Evolutionary conservation across 1,140 invertebrate species (phyloP), one percentile per base, ranked within the genome.

Genomic region (Hestina assimilis): DNA sequence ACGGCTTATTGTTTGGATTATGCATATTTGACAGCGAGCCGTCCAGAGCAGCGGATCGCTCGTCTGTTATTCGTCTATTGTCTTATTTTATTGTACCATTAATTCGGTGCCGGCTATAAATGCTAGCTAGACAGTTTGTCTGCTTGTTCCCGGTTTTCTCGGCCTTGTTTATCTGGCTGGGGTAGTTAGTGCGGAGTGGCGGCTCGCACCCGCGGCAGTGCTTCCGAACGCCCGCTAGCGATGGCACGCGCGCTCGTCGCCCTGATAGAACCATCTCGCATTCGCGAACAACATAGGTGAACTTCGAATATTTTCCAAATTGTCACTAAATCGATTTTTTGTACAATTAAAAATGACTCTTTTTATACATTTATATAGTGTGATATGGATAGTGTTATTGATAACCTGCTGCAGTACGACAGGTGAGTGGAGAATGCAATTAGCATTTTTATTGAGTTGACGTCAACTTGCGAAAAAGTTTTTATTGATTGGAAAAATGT

Each of bases 361-460:
- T 86, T 88, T 88, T 86, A 66, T 88, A 88, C 73, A 77, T 88
- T 86, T 88, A 70, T 86, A 86, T 53, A 74, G 75, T 84, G 84
- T 79, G 52, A 73, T 83, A 74, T 87, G 79, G 78, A 80, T 83
- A 77, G 70, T 74, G 59, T 59, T 87, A 58, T 41, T 81, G 56
- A 78, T 74, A 47, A 69, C 66, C 52, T 84, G 74, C 70, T 83
- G 74, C 69, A 80, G 66, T 62, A 83, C 79, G 42, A 83, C 84
- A 80, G 84, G 84, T 87, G 63, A 85, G 82, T 69, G 59, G 47
- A 68, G 69, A 73, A 66, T 78, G 66, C 61, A 75, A 79, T 83
- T 80, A 77, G 67, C 69, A 83, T 83, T 78, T 81, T 76, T 83
- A 80, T 86, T 70, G 66, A 75, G 69, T 78, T 75, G 52, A 43